Conservation (phyloP, 2,113 vertebrate species). For the Bubo bubo region DNA sequence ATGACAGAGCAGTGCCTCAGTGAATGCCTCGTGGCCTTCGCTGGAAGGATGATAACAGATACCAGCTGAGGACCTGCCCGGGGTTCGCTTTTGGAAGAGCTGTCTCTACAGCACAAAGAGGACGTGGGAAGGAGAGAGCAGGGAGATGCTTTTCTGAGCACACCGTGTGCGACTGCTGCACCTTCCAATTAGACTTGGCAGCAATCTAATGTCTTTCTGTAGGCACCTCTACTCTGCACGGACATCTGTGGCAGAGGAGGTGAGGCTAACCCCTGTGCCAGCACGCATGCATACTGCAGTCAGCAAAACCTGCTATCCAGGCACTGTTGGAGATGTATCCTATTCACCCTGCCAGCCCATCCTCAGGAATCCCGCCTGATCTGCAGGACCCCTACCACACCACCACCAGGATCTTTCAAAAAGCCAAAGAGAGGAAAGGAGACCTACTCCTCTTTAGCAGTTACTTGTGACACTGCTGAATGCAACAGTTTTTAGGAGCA, state of each 20-base stretch:
- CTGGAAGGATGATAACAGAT: not conserved
- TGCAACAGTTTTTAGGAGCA: not conserved
- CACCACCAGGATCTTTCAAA: not conserved
- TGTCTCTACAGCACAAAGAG: not conserved
- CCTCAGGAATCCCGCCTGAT: not conserved
- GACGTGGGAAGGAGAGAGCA: not conserved
- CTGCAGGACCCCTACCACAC: not conserved
- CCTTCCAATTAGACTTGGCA: not conserved
- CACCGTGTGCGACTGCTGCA: not conserved
- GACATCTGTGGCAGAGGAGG: not conserved
- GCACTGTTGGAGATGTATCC: not conserved
- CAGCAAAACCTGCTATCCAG: not conserved
- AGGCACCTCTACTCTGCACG: not conserved
- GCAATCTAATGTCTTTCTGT: not conserved
- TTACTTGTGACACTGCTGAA: not conserved
- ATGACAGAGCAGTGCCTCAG: not conserved
- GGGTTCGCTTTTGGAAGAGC: not conserved
- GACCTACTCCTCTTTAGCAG: not conserved
- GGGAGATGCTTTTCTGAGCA: not conserved
- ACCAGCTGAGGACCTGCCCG: not conserved
- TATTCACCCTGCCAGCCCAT: not conserved
- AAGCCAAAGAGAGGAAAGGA: not conserved
- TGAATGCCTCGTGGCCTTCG: not conserved
- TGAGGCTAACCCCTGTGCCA: not conserved
- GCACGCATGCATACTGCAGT: rapidly evolving